Conservation (phyloP, 2,113 vertebrate species). For the Ellobius talpinus region DNA sequence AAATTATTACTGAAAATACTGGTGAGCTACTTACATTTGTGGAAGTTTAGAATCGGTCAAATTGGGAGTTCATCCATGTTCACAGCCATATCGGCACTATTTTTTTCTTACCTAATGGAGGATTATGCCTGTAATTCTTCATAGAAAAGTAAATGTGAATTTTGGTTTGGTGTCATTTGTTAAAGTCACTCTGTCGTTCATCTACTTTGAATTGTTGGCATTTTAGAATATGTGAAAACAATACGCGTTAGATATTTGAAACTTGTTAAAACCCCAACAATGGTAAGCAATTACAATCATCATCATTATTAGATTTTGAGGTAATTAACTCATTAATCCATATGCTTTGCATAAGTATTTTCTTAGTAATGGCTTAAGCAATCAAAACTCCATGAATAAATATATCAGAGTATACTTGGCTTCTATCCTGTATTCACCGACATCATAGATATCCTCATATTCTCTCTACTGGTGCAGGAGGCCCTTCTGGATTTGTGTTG, state of each 20-base stretch:
- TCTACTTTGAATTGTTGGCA: neutral
- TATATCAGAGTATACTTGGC: neutral
- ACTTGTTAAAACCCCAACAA: neutral
- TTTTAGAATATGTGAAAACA: neutral
- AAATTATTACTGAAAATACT: no score
- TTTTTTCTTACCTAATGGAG: neutral
- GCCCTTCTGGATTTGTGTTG: no score
- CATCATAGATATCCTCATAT: neutral
- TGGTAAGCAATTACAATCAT: neutral
- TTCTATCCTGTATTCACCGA: neutral
- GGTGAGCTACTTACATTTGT: neutral
- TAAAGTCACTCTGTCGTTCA: neutral
- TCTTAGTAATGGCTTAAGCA: neutral
- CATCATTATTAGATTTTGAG: neutral
- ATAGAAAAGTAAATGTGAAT: neutral
- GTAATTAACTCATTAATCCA: neutral
- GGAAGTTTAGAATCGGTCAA: neutral
- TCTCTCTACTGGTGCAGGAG: neutral
- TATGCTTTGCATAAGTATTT: neutral
- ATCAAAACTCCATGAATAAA: neutral
- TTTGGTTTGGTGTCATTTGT: neutral
- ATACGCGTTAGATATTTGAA: neutral
- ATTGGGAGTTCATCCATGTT: neutral
- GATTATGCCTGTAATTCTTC: neutral
- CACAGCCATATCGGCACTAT: no score